Evolutionary conservation across 2,888 invertebrate species (phyloP), one percentile per base, ranked within the genome.

Genomic region (Stenichneumon culpator): DNA sequence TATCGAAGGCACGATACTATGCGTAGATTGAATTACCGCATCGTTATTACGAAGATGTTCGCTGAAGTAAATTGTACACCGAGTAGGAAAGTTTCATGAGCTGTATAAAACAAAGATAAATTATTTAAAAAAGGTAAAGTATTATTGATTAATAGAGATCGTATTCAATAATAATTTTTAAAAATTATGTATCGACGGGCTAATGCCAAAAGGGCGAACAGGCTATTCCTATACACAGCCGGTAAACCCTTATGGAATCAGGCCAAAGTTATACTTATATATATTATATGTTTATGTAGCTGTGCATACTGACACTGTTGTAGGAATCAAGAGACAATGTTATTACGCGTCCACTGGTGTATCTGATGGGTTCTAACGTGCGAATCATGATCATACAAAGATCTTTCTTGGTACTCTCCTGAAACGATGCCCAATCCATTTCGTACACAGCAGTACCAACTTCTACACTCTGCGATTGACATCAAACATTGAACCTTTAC

Each of bases 271-370:
- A 57, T 44, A 36, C 16, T 32, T 16, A 63, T 28, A 14, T n/a
- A 16, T 9, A 16, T 25, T n/a, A 16, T 9, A 16, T 19, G 28
- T 22, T 52, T 11, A 44, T 44, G 44, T 44, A 44, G 14, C 3
- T 57, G 11, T 22, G 28, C 2, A 36, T 60, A 77, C 81, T 79
- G 25, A 83, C 87, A 22, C 79, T 73, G 44, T 80, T 84, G 32
- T 82, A 87, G n/a, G 83, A 84, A 44, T 87, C 86, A 44, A 87
- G 73, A 52, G 86, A 86, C 36, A 87, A 52, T 14, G 73, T 63
- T 50, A 87, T 82, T 3, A 87, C 28, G 54, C 79, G 70, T 0
- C 81, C 85, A 22, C 75, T 82, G 0, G 80, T 81, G 65, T 83
- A 86, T 19, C 44, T 57, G 1, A 86, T 67, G 0, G 87, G 87